These are phyloP conservation scores for Acleris holmiana DNA, from an alignment of 2,888 invertebrate species.

Conservation along the genomic window DNA sequence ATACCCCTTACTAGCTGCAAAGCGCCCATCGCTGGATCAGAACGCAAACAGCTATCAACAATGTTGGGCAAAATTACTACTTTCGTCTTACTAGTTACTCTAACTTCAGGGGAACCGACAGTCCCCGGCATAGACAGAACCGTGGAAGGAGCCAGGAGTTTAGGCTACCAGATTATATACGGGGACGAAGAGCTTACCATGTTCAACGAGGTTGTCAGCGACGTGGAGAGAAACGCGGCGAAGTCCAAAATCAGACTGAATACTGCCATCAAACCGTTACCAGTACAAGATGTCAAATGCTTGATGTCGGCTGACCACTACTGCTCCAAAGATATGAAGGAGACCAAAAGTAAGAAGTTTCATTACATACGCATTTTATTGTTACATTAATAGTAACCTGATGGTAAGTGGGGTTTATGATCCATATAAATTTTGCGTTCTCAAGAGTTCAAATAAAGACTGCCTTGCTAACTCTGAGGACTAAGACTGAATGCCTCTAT, in stretches of 20 bases:
- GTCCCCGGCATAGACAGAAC: conserved; percentile 56
- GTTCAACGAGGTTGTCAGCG: conserved; percentile 63
- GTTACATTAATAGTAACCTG: too few species aligned
- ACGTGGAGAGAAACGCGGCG: conserved; percentile 56
- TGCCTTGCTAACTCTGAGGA: too few species aligned
- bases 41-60: conserved; percentile 43
- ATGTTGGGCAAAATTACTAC: conserved; percentile 53
- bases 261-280: conserved; percentile 57
- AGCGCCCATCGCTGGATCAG: conserved; percentile 41
- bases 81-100: conserved; percentile 40
- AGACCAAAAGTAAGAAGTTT: conserved; percentile 67
- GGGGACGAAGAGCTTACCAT: conserved; percentile 67
- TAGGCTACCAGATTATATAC: conserved; percentile 62
- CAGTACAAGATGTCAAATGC: conserved; percentile 70
- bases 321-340: conserved; percentile 67
- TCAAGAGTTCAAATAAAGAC: too few species aligned
- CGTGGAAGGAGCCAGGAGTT: conserved; percentile 58
- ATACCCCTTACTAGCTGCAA: conserved; percentile 44
- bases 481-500: too few species aligned
- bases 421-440: too few species aligned
- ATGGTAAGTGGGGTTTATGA: neutral
- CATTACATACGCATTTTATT: too few species aligned
- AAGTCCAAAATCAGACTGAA: conserved; percentile 55
- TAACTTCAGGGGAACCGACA: conserved; percentile 48
- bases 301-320: conserved; percentile 73